Evolutionary conservation across 2,113 vertebrate species (phyloP).

Genomic region (Trichomycterus rosablanca): DNA sequence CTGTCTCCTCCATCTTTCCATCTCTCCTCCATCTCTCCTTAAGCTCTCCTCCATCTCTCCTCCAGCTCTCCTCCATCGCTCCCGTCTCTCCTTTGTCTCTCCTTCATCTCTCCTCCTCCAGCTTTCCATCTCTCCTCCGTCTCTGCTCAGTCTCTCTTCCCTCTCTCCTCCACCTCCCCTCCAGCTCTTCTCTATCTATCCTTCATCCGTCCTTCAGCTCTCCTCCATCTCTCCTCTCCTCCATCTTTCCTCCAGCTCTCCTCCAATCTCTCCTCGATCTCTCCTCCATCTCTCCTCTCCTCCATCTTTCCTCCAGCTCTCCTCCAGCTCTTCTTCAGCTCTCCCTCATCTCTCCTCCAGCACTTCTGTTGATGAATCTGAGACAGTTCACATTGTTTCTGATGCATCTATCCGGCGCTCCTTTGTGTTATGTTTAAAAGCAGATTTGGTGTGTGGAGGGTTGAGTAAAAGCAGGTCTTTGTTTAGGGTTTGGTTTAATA

Average conservation of each 20-base stretch:
- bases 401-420: neutral
- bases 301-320: neutral
- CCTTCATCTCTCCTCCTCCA: neutral
- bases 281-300: neutral
- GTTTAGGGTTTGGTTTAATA: neutral
- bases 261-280: neutral
- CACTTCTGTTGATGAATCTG: too few species aligned
- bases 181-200: neutral
- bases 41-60: neutral
- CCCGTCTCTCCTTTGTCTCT: too few species aligned
- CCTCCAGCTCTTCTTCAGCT: too few species aligned
- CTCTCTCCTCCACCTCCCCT: neutral
- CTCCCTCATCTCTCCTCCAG: neutral
- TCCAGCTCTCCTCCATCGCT: neutral
- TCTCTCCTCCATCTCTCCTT: neutral
- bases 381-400: neutral
- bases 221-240: neutral
- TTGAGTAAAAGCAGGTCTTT: neutral
- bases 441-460: neutral
- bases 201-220: neutral
- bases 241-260: neutral
- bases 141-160: neutral
- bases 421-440: neutral
- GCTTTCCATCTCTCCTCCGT: conserved; percentile 6
- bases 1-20: too few species aligned